These are phyloP conservation scores for Drosophila tani DNA, from an alignment of 1,140 invertebrate species.

Conservation along the genomic window DNA sequence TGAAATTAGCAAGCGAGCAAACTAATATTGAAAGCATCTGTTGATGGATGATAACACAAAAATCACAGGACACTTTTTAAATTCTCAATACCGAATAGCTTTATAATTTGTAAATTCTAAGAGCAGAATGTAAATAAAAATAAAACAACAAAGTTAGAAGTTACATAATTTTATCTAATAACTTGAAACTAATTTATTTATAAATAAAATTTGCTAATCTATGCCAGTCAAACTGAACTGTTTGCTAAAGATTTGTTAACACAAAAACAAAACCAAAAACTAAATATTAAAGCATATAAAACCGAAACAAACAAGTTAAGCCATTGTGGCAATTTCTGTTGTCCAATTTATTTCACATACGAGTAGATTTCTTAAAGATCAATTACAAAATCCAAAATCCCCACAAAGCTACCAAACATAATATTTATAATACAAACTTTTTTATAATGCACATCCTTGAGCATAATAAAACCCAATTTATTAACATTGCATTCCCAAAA, in stretches of 20 bases:
- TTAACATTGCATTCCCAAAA: constrained; percentile 50
- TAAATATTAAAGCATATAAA: constrained; percentile 20
- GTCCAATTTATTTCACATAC: constrained; percentile 58
- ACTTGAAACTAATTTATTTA: constrained; percentile 42
- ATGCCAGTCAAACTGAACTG: constrained; percentile 41
- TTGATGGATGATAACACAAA: not conserved
- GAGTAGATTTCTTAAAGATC: constrained; percentile 66
- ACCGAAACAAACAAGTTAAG: constrained; percentile 13
- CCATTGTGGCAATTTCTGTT: constrained; percentile 53
- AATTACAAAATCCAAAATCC: constrained; percentile 49
- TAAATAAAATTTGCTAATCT: constrained; percentile 51
- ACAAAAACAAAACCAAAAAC: not conserved
- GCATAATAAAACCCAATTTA: constrained; percentile 54
- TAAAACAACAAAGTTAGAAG: constrained; percentile 27
- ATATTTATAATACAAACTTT: constrained; percentile 41
- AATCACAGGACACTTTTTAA: constrained; percentile 44
- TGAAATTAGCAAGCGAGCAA: constrained; percentile 34
- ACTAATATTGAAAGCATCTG: constrained; percentile 19
- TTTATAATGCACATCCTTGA: constrained; percentile 53
- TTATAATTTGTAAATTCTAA: constrained; percentile 51
- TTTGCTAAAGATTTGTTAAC: constrained; percentile 57
- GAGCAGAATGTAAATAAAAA: constrained; percentile 29
- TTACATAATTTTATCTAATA: constrained; percentile 43
- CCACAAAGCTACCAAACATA: constrained; percentile 53
- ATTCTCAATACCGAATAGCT: constrained; percentile 51